These are phyloP conservation scores for Vespertilio murinus DNA, from an alignment of 2,797 vertebrate genomes.

Conservation along the genomic window DNA sequence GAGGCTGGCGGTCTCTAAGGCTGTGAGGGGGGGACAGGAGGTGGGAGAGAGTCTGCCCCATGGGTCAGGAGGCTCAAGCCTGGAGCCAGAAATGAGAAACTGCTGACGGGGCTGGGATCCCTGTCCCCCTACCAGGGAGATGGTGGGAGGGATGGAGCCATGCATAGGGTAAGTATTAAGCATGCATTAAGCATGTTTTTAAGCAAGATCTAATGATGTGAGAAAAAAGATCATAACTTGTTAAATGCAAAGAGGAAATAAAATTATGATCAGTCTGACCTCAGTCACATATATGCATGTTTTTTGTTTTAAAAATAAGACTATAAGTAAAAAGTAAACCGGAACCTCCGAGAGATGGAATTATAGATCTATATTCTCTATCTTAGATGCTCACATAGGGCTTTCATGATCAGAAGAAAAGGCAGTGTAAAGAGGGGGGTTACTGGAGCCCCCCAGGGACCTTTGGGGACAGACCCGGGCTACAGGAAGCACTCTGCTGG, in stretches of 20 bases:
- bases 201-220: background rate
- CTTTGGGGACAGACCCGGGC: background rate
- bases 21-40: background rate
- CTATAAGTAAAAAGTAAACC: background rate
- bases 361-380: background rate
- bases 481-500: background rate
- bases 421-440: too few relatives aligned
- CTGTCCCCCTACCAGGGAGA: background rate
- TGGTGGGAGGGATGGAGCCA: background rate
- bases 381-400: too few relatives aligned
- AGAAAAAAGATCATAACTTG: background rate
- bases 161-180: background rate
- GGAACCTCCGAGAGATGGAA: background rate
- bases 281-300: background rate
- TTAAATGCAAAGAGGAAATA: background rate
- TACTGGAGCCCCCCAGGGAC: background rate
- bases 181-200: background rate
- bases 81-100: background rate
- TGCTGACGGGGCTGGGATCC: background rate
- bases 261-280: background rate
- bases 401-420: background rate
- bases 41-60: background rate
- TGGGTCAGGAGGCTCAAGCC: background rate
- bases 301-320: too few relatives aligned
- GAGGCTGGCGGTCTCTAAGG: background rate